Base-by-base conservation (phyloP, 2,113 vertebrate genomes). In the Heloderma charlesbogerti region DNA sequence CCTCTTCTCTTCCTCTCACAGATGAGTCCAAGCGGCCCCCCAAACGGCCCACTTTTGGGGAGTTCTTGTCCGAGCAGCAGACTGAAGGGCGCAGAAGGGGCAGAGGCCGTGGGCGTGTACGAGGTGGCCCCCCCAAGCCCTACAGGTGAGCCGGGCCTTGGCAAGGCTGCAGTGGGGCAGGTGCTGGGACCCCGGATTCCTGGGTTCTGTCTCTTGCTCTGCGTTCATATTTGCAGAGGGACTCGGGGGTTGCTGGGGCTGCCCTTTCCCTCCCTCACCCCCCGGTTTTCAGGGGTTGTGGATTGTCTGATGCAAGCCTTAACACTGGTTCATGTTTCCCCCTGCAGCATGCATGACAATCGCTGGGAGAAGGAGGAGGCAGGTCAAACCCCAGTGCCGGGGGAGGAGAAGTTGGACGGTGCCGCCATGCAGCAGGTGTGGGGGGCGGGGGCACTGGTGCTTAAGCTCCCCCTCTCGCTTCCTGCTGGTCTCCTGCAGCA, bases 311-410 rank as follows among this genome's bases (percentile, higher is more conserved):
- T 0, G 27, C 31, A 2, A 3, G 43, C 9, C 51, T 69, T n/a
- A n/a, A 6, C 48, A 54, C 15, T 20, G 82, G 31, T 48, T 10
- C 13, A 13, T 9, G 40, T 87, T 0, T 29, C 40, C 72, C 9
- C 31, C 7, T 37, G 34, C 77, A 99, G 98, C 91, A 98, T 98
- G 98, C 99, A 99, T 4, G 99, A 99, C 90, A 98, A 99, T 94
- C 98, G 98, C 31, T 99, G 99, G 99, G 98, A 86, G 13, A 97
- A 98, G 18, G 69, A 18, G 9, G 40, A 2, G 1, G 10, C 25
- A 85, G 45, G 94, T 12, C 4, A 57, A 79, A 63, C 82, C 75
- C 4, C 40, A 15, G 16, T 20, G 6, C 29, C 51, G 0, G 84
- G 37, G 1, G 31, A 77, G 27, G 37, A 2, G 4, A 12, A 83